Base-by-base conservation (phyloP, 2,113 vertebrate genomes). In the Rhinopithecus roxellana region DNA sequence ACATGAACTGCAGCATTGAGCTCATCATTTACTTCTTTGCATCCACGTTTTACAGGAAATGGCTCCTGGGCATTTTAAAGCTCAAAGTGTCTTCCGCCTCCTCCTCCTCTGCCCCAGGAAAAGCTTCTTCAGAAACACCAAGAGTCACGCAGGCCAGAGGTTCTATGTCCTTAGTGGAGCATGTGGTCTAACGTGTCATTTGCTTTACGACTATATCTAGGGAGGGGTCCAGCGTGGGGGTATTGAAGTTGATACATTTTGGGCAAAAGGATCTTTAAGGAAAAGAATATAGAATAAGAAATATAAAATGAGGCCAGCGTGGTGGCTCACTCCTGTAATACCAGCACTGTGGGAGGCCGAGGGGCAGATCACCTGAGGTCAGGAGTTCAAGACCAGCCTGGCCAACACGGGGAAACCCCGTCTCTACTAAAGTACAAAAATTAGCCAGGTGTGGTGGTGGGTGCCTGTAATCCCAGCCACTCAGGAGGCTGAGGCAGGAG, bases 1-100 rank as follows among this genome's bases (percentile, higher is more conserved):
- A 99, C 96, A 69, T 99, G 85, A 99, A 99, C 98, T 99, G 99
- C 97, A 99, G 99, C 98, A 98, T 99, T 0, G 99, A 99, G 88
- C 99, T 99, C 16, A 83, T 99, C 89, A 99, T 99, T 98, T 99
- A 99, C 98, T 99, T 99, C 98, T 99, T 99, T 0, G 99, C 99
- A 20, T 99, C 99, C 45, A 99, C 99, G 69, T 98, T 98, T 9
- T 99, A 99, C 96, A 99, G 99, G 98, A 98, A 98, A 96, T 98
- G 98, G 72, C 98, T 99, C 97, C 95, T 99, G 55, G 98, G 98
- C 77, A 93, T 99, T 89, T 99, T 99, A 93, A 99, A 97, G 97
- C 98, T 97, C 92, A 98, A 98, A 1, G 87, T 98, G n/a, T 98
- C 98, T 10, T 96, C 97, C 8, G 95, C 98, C 12, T 98, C 98